phyloP scores from a whole-genome alignment of 2,797 vertebrate genomes.

The Cynopterus sphinx region DNA sequence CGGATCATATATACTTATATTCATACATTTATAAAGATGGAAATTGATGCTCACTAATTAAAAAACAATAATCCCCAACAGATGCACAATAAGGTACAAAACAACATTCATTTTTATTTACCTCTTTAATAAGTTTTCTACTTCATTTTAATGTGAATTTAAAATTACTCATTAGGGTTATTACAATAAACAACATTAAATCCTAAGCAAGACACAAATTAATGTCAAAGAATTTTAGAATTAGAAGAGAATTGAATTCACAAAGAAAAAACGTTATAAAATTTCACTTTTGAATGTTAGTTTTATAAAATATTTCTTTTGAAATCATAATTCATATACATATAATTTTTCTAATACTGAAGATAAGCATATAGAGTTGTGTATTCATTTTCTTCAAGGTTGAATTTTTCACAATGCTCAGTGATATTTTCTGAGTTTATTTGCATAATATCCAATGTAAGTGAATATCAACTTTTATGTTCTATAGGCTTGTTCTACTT shows the following conservation, averaged over 20 bases:
- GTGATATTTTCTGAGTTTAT: slow-evolving; percentile 61
- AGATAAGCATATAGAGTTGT: not conserved
- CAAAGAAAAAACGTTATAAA: not conserved
- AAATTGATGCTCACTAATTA: not conserved
- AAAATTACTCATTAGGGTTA: not conserved
- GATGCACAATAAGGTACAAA: not conserved
- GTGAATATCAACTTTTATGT: slow-evolving; percentile 51
- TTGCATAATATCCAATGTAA: slow-evolving; percentile 54
- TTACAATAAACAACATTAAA: slow-evolving; percentile 33
- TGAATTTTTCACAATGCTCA: not conserved
- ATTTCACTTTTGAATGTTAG: not conserved
- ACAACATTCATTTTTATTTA: slow-evolving; percentile 34
- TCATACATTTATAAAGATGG: not conserved
- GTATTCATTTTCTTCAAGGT: slow-evolving; percentile 32
- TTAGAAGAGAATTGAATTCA: not conserved
- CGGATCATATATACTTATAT: not conserved
- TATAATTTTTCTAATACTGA: slow-evolving; percentile 6
- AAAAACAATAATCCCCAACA: not conserved
- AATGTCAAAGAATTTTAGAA: not conserved
- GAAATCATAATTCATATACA: not conserved
- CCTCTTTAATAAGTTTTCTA: slow-evolving; percentile 1
- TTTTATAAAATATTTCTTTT: not conserved
- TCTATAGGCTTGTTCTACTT: not conserved
- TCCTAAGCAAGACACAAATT: slow-evolving; percentile 34
- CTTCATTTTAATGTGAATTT: not conserved